Percentiles rank a stretch among this genome's conserved stretches.
These are phyloP conservation scores for Geococcyx californianus DNA, from an alignment of 2,113 vertebrate genomes.

Conservation along the genomic window DNA sequence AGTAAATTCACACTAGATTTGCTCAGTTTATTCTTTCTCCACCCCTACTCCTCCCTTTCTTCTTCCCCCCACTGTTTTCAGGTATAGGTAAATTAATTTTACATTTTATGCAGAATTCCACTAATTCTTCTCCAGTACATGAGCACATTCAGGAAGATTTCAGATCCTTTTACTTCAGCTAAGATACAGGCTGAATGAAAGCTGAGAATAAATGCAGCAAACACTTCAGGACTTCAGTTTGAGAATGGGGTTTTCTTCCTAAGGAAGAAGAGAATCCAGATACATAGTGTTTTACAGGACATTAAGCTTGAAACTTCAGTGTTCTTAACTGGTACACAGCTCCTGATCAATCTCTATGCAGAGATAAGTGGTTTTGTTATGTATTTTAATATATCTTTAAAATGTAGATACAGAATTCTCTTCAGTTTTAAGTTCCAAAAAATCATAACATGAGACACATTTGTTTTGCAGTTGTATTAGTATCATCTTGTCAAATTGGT, in stretches of 20 bases:
- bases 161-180: not conserved
- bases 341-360: not conserved
- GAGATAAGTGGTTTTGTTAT: not conserved
- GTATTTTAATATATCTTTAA: not conserved
- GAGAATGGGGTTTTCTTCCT: not conserved
- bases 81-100: not conserved
- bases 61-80: not conserved
- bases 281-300: not conserved
- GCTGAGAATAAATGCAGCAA: not conserved
- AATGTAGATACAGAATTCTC: not conserved
- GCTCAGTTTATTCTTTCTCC: not conserved
- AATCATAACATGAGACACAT: not conserved
- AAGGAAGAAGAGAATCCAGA: not conserved
- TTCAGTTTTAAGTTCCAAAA: not conserved
- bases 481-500: not conserved
- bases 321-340: not conserved
- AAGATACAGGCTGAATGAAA: not conserved
- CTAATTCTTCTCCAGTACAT: not conserved
- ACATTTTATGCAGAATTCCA: not conserved
- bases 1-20: not conserved
- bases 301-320: not conserved
- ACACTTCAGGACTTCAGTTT: not conserved
- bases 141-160: not conserved
- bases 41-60: rapidly evolving
- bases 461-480: not conserved